Conservation (phyloP, 92 coral and sea anemone genomes). For the Hydrozoanthus gracilis region DNA sequence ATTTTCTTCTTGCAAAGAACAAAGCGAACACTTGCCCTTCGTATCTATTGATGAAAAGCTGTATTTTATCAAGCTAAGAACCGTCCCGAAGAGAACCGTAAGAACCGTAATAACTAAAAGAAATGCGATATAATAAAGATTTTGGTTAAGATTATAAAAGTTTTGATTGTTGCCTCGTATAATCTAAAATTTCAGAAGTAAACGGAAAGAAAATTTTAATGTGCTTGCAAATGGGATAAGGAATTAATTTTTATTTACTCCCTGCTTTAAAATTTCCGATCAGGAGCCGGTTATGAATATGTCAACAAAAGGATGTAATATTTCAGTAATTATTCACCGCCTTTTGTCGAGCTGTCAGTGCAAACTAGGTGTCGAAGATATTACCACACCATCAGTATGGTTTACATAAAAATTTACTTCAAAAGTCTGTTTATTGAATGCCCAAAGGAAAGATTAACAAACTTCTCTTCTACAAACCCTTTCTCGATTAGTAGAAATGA, state of each 20-base stretch:
- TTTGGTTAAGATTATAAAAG: no score
- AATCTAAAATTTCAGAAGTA: neutral
- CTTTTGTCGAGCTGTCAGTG: constrained; percentile 45
- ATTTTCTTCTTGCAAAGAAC: no score
- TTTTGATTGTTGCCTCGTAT: neutral
- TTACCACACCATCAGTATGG: neutral
- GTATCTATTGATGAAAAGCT: no score
- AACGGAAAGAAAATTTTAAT: constrained; percentile 5
- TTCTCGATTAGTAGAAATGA: neutral
- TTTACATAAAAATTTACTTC: neutral
- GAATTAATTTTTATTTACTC: neutral
- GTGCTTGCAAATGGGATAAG: neutral
- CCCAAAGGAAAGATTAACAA: neutral
- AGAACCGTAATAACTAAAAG: neutral
- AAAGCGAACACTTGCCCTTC: no score
- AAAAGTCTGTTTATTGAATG: neutral
- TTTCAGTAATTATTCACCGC: constrained; percentile 14
- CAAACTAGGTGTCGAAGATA: constrained; percentile 33
- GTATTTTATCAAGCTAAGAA: no score
- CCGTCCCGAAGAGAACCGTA: no score
- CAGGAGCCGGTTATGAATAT: neutral
- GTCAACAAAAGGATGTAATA: neutral
- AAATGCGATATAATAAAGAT: no score
- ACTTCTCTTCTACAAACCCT: constrained; percentile 21
- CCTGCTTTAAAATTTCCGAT: constrained; percentile 30